Conservation (phyloP, 2,113 vertebrate genomes). For the Spermophilus dauricus region DNA sequence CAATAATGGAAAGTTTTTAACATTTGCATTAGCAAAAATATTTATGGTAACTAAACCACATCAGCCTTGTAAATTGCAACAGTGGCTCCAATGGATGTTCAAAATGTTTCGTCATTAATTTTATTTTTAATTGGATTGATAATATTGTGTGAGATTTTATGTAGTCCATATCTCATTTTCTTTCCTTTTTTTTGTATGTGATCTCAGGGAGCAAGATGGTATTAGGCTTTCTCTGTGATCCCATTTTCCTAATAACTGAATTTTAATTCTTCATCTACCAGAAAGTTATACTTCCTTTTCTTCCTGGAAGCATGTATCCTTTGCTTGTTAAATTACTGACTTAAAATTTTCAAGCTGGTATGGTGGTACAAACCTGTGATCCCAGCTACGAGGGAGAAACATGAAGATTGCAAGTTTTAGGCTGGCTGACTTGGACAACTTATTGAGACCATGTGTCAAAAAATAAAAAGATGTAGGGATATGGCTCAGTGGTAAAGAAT, state of each 20-base stretch:
- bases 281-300: neutral
- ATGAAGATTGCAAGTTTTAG: neutral
- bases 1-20: neutral
- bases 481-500: neutral
- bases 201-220: neutral
- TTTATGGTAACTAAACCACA: neutral
- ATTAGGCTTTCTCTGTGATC: neutral
- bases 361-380: neutral
- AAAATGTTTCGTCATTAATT: neutral
- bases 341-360: neutral
- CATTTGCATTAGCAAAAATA: neutral
- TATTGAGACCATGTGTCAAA: neutral
- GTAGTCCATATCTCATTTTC: neutral
- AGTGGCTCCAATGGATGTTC: neutral
- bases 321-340: neutral
- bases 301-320: neutral
- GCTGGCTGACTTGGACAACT: neutral
- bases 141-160: neutral
- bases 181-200: neutral
- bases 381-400: neutral
- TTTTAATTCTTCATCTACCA: constrained; percentile 7
- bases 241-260: neutral
- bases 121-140: neutral
- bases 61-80: constrained; percentile 22
- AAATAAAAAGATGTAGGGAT: neutral